phyloP scores from a whole-genome alignment of 1,140 invertebrate genomes.

The Druon quercuslanigerum region DNA sequence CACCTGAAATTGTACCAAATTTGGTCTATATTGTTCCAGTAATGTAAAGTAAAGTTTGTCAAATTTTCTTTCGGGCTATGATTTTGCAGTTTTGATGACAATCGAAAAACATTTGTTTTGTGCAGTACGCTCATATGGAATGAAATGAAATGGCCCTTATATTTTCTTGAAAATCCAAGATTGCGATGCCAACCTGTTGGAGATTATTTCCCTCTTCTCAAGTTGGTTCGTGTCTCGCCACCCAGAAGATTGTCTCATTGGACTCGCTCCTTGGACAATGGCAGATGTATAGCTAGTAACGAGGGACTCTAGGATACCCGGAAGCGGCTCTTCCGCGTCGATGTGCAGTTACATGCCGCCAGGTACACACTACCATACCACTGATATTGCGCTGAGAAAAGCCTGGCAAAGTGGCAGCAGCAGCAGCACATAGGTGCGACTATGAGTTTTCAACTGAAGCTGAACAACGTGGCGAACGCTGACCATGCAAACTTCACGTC shows the following conservation, averaged over 20 bases:
- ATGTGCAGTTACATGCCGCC: conserved; percentile 64
- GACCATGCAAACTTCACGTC: neutral
- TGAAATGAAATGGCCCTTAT: too few relatives aligned
- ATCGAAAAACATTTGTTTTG: too few relatives aligned
- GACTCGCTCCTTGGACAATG: conserved; percentile 48
- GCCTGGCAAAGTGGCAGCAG: neutral
- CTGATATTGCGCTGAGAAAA: conserved; percentile 35
- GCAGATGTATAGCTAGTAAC: conserved; percentile 45
- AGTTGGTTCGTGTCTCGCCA: conserved; percentile 14
- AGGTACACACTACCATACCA: conserved; percentile 41
- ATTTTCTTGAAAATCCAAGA: too few relatives aligned
- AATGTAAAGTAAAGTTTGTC: too few relatives aligned
- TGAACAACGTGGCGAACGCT: neutral
- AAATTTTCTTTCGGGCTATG: too few relatives aligned
- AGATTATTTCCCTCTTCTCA: too few relatives aligned
- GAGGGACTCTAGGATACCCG: conserved; percentile 55
- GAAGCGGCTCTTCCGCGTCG: conserved; percentile 61
- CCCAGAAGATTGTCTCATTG: conserved; percentile 47
- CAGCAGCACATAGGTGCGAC: conserved; percentile 1
- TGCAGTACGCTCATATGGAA: too few relatives aligned
- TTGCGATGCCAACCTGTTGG: too few relatives aligned
- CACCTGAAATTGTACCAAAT: too few relatives aligned
- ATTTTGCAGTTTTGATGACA: too few relatives aligned
- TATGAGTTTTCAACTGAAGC: neutral
- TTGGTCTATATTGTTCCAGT: too few relatives aligned